Evolutionary conservation across 2,113 vertebrate species (phyloP), one percentile per base, ranked within the genome.

Genomic region (Sialia sialis): DNA sequence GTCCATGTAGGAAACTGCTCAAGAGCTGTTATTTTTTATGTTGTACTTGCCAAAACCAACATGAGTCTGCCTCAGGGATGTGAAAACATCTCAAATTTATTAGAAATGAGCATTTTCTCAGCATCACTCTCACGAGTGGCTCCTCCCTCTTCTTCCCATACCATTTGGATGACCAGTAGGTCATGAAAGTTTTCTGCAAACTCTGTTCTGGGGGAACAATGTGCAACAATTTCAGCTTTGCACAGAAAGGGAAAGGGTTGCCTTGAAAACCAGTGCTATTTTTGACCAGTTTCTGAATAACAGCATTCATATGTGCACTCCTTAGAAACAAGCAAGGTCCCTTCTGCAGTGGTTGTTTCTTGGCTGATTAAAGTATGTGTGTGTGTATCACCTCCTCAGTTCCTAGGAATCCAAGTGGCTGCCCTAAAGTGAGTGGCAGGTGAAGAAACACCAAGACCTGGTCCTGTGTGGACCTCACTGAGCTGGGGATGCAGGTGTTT

Each of bases 1-100:
- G 85, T 69, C 90, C 84, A 66, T 94, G 95, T 86, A 98, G 96
- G 95, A 97, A 97, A 91, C 95, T 75, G 89, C 94, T 96, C 90
- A 77, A 26, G 26, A 96, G 91, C 91, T 5, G 87, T 97, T 97
- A 78, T 95, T 95, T 95, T 91, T 97, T 92, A 29, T 46, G 67
- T 87, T 38, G 14, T 93, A 62, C 88, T 52, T 10, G 96, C 97
- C 97, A 97, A 97, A 95, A 97, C 4, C 79, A 97, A 96, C 93
- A 97, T 73, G 80, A 97, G 72, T 88, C 86, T 96, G 85, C 92
- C 66, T 63, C 60, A 91, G 73, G 89, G 88, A 95, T 95, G 90
- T 94, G 95, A 95, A 94, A 93, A n/a, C 62, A 87, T 87, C 81
- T 84, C 56, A 0, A 62, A 97, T 97, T 95, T 97, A 96, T 96